A percentile compares a stretch with the other conserved stretches of the same genome.
phyloP scores from a whole-genome alignment of 1,140 invertebrate species.

The Asbolus verrucosus region DNA sequence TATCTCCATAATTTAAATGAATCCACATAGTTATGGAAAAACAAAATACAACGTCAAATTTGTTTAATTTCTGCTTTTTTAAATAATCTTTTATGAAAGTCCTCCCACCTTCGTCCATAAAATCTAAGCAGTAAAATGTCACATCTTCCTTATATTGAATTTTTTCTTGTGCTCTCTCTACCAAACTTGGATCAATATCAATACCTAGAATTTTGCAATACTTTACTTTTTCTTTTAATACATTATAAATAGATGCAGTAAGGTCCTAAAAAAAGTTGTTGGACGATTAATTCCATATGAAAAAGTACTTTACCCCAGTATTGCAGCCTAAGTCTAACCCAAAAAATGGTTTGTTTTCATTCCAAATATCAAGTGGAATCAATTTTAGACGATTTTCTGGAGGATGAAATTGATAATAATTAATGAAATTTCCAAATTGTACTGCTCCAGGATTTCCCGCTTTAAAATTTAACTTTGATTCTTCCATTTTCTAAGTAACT shows the following conservation, averaged over 20 bases:
- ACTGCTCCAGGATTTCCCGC: conserved; percentile 79
- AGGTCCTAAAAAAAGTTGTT: conserved; percentile 67
- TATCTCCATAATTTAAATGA: conserved; percentile 84
- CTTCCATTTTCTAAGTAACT: conserved; percentile 4
- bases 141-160: conserved; percentile 67
- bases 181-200: conserved; percentile 79
- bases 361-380: conserved; percentile 74
- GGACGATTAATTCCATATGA: too few species aligned
- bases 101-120: conserved; percentile 68
- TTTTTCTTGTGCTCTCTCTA: conserved; percentile 72
- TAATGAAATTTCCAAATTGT: conserved; percentile 85
- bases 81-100: conserved; percentile 66
- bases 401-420: conserved; percentile 86
- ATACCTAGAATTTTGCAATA: conserved; percentile 74
- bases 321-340: conserved; percentile 86
- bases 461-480: conserved; percentile 54
- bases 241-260: conserved; percentile 72
- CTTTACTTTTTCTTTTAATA: conserved; percentile 66
- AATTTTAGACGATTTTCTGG: conserved; percentile 73
- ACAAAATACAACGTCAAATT: conserved; percentile 80
- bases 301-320: conserved; percentile 68
- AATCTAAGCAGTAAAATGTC: conserved; percentile 72
- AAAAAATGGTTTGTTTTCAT: conserved; percentile 63
- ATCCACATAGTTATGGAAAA: conserved; percentile 92
- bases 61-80: conserved; percentile 61